Conservation (phyloP, 2,797 vertebrate species). For the Rhinichthys osculus region DNA sequence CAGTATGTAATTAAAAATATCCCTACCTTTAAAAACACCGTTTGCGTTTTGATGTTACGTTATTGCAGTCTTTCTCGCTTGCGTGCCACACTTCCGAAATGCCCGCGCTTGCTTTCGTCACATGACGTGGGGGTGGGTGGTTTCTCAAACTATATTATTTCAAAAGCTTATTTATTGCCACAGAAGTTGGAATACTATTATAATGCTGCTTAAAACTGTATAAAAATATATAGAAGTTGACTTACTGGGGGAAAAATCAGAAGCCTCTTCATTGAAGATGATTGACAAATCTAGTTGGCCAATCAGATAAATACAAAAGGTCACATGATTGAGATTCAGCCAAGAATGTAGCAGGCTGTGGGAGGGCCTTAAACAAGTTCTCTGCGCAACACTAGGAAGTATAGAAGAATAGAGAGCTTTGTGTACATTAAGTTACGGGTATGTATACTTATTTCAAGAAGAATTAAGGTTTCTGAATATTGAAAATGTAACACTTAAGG, state of each 20-base stretch:
- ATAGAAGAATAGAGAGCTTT: neutral
- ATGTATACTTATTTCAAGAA: neutral
- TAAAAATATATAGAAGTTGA: neutral
- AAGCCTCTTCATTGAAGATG: neutral
- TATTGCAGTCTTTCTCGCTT: too few relatives aligned
- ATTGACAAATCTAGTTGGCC: neutral
- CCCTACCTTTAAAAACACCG: neutral
- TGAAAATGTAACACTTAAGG: neutral
- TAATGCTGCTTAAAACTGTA: neutral
- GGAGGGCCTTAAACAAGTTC: neutral
- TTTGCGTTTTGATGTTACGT: neutral
- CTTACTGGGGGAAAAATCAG: neutral
- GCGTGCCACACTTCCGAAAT: neutral
- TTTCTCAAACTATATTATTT: neutral
- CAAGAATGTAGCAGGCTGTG: neutral
- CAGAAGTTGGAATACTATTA: neutral
- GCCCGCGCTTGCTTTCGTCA: conserved; percentile 39
- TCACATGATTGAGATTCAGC: conserved; percentile 14
- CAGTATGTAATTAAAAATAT: neutral
- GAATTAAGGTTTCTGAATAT: neutral
- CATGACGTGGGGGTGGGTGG: neutral
- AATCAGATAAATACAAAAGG: conserved; percentile 9
- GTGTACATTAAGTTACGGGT: neutral
- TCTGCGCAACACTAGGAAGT: neutral
- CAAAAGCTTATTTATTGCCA: neutral